phyloP scores from a whole-genome alignment of 2,888 invertebrate species.

The Ashinkailepas kermadecensis region DNA sequence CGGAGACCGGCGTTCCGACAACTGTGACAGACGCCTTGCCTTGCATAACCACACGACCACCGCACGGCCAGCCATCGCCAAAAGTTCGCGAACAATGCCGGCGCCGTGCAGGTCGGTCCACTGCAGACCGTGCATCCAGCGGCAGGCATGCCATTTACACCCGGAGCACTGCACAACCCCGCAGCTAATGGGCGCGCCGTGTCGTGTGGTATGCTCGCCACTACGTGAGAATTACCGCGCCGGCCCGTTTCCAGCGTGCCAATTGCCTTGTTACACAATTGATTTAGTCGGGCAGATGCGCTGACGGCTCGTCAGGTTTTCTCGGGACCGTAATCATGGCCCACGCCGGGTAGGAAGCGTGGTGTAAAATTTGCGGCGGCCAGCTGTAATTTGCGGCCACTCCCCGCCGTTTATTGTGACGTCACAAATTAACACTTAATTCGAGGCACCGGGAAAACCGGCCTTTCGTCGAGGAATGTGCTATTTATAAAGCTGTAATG shows the following conservation, averaged over 20 bases:
- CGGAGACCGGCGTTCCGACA: background rate
- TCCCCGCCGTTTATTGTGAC: background rate
- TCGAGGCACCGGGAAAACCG: background rate
- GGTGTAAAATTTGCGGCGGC: constrained; percentile 2
- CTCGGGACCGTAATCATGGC: background rate
- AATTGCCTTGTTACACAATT: constrained; percentile 18
- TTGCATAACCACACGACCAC: background rate
- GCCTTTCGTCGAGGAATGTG: background rate
- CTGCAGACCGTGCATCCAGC: background rate
- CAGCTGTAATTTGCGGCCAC: background rate
- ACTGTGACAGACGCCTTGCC: background rate
- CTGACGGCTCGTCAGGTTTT: background rate
- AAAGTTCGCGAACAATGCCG: background rate
- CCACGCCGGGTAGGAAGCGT: background rate
- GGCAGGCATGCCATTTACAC: background rate
- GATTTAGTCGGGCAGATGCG: background rate
- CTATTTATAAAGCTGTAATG: constrained; percentile 9
- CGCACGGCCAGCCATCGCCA: background rate
- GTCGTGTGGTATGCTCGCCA: background rate
- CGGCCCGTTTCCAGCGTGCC: background rate
- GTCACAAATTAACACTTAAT: constrained; percentile 19
- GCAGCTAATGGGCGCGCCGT: no score
- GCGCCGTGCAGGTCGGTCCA: background rate
- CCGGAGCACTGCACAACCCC: no score
- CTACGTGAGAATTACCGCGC: background rate